Percentiles rank a stretch among this genome's conserved stretches.
These are phyloP conservation scores for Vulpes vulpes DNA, from an alignment of 2,113 vertebrate genomes.

Conservation along the genomic window DNA sequence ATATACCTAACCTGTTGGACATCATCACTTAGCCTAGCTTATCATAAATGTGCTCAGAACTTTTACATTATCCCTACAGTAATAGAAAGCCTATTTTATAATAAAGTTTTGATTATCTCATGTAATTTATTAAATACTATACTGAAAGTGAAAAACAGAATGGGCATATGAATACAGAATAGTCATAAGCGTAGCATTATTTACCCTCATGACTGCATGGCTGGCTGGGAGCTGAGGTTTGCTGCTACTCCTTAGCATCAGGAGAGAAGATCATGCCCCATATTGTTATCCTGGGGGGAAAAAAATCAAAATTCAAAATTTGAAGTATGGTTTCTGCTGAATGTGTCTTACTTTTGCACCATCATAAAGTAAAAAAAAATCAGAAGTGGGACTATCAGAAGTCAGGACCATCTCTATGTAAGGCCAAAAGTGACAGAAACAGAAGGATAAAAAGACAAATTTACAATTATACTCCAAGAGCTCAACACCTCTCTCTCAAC, in stretches of 20 bases:
- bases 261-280: neutral
- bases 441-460: neutral
- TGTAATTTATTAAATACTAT: neutral
- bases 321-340: neutral
- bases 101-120: neutral
- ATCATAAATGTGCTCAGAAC: neutral
- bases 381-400: neutral
- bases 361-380: neutral
- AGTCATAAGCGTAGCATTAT: neutral
- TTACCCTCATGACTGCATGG: neutral
- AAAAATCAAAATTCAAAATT: neutral
- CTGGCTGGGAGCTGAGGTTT: neutral
- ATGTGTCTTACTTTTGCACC: neutral
- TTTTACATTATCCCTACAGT: neutral
- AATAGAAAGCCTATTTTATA: neutral
- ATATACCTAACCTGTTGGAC: neutral
- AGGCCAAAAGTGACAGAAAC: neutral
- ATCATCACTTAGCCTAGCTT: neutral
- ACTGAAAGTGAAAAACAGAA: neutral
- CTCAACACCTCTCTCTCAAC: neutral
- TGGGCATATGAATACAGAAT: neutral
- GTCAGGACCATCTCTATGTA: neutral
- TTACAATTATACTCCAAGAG: neutral
- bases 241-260: neutral
- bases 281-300: neutral